Percentiles rank a stretch among this genome's conserved stretches.
Evolutionary conservation across 2,888 invertebrate species (phyloP).

Genomic region (Thymelicus sylvestris): DNA sequence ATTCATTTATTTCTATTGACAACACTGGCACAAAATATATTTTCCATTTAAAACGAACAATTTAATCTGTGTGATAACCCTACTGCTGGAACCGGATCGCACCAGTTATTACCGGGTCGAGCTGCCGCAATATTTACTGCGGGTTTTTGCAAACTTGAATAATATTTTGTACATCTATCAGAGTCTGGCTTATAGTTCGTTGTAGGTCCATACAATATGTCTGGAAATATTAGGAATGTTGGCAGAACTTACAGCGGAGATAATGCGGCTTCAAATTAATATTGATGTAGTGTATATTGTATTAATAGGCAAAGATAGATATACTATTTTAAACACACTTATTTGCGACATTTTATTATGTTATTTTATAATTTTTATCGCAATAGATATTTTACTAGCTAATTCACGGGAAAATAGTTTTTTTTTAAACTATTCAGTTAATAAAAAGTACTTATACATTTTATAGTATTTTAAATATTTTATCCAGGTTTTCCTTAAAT

Average conservation of each 20-base stretch:
- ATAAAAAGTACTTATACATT: too few species aligned
- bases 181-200: slow-evolving; percentile 17
- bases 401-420: too few species aligned
- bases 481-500: too few species aligned
- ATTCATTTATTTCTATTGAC: background rate
- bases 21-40: background rate
- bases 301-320: too few species aligned
- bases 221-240: background rate
- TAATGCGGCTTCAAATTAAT: background rate
- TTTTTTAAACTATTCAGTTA: too few species aligned
- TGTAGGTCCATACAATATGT: slow-evolving; percentile 12
- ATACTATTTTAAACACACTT: too few species aligned
- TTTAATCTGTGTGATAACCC: slow-evolving; percentile 14
- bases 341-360: too few species aligned
- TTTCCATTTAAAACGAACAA: background rate
- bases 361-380: too few species aligned
- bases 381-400: too few species aligned
- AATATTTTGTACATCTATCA: slow-evolving; percentile 29
- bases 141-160: slow-evolving; percentile 31
- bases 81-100: slow-evolving; percentile 18
- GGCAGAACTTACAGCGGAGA: background rate
- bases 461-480: too few species aligned
- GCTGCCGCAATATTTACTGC: slow-evolving; percentile 34
- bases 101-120: slow-evolving; percentile 28
- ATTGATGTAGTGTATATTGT: too few species aligned